Percentiles rank a stretch among this genome's conserved stretches.
phyloP scores from a whole-genome alignment of 2,113 vertebrate genomes.

The Mesocricetus auratus region DNA sequence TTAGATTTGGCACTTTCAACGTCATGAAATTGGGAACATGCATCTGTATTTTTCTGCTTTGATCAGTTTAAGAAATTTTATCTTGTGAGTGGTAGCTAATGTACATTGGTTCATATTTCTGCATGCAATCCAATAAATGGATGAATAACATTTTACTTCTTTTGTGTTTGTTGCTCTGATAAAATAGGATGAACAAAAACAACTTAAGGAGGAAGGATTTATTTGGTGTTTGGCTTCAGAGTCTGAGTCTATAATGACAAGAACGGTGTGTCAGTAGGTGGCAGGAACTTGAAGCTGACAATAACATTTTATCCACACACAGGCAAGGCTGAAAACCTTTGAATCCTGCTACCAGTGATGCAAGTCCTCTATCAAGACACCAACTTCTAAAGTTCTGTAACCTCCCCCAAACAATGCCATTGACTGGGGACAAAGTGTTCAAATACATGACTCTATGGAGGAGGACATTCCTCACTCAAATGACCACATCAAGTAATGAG shows the following conservation, averaged over 20 bases:
- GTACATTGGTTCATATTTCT: neutral
- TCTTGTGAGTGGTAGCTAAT: neutral
- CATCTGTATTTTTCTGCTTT: neutral
- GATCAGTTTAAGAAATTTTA: neutral
- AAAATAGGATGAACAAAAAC: neutral
- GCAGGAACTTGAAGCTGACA: neutral
- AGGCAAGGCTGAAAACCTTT: neutral
- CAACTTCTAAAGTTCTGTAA: neutral
- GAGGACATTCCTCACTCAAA: neutral
- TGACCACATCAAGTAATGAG: neutral
- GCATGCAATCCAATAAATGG: neutral
- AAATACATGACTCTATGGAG: neutral
- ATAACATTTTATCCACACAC: neutral
- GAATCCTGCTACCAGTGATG: neutral
- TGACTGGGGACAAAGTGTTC: neutral
- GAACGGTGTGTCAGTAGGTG: neutral
- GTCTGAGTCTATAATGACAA: neutral
- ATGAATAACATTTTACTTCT: neutral
- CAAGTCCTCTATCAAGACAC: neutral
- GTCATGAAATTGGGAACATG: neutral
- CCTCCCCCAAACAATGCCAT: neutral
- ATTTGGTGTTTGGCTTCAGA: neutral
- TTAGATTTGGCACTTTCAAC: neutral
- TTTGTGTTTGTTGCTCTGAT: neutral
- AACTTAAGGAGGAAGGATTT: neutral